These are phyloP conservation scores for Bubo bubo DNA, from an alignment of 2,113 vertebrate species.

Conservation along the genomic window DNA sequence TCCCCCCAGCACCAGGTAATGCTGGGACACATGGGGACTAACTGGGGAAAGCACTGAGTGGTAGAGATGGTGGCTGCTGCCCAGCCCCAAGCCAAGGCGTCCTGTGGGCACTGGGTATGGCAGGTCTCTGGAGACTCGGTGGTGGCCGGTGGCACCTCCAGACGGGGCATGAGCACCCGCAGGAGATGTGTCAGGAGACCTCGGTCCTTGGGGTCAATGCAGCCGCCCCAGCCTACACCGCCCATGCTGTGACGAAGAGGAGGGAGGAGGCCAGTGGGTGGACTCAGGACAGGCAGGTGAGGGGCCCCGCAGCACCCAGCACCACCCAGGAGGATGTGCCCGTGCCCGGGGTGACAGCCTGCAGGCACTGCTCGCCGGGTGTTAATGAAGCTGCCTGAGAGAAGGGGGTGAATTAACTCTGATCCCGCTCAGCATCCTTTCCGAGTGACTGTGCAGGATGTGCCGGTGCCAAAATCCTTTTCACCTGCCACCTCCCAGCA, in stretches of 20 bases:
- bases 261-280: not conserved
- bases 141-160: not conserved
- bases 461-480: not conserved
- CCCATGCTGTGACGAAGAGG: not conserved
- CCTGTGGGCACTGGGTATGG: rapidly evolving
- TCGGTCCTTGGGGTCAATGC: rapidly evolving
- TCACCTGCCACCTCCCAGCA: not conserved
- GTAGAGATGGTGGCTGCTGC: not conserved
- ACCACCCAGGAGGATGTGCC: not conserved
- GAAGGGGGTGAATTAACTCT: not conserved
- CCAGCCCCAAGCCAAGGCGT: rapidly evolving
- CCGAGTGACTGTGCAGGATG: not conserved
- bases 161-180: rapidly evolving
- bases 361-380: rapidly evolving
- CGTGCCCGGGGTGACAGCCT: not conserved
- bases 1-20: not conserved
- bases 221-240: not conserved
- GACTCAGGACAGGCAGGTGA: rapidly evolving
- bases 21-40: not conserved
- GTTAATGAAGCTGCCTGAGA: not conserved
- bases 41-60: not conserved
- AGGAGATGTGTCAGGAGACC: rapidly evolving
- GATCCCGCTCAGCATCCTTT: not conserved
- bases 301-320: not conserved
- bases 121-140: rapidly evolving